Percentiles rank a stretch among this genome's conserved stretches.
phyloP scores from a whole-genome alignment of 2,888 invertebrate species.

The Opisthograptis luteolata region DNA sequence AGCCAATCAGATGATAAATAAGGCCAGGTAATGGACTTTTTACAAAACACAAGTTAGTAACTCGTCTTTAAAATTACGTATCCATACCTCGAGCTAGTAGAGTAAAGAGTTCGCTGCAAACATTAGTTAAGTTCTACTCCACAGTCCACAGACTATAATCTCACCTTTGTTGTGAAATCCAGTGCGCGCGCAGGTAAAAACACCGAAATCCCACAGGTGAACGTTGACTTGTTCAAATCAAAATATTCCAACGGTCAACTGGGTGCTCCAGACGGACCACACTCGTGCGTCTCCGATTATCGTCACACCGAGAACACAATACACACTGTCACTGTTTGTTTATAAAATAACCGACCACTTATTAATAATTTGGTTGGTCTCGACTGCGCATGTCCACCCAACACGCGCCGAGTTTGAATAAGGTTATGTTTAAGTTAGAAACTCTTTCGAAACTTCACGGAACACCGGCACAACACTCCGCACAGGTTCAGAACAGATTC shows the following conservation, averaged over 20 bases:
- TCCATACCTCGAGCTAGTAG: background rate
- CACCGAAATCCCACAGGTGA: constrained; percentile 81
- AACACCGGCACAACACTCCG: constrained; percentile 57
- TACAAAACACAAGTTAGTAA: no score
- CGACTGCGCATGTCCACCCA: constrained; percentile 78
- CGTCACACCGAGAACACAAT: constrained; percentile 59
- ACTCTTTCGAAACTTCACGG: constrained; percentile 63
- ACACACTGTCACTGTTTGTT: constrained; percentile 73
- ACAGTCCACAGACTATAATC: no score
- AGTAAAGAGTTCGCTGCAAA: constrained; percentile 8
- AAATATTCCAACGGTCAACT: constrained; percentile 47
- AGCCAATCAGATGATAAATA: no score
- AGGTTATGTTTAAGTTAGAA: constrained; percentile 78
- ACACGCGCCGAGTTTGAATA: constrained; percentile 78
- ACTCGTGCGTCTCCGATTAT: constrained; percentile 66
- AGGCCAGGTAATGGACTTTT: no score
- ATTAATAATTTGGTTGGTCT: constrained; percentile 72
- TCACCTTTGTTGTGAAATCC: constrained; percentile 75
- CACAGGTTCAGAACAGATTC: constrained; percentile 66
- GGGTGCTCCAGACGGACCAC: constrained; percentile 38
- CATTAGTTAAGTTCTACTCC: no score
- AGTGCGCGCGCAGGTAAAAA: constrained; percentile 81
- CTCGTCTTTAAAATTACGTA: constrained; percentile 2
- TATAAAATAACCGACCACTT: constrained; percentile 76
- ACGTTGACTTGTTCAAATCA: constrained; percentile 70